Conservation (phyloP, 2,797 vertebrate species). For the Netta rufina region DNA sequence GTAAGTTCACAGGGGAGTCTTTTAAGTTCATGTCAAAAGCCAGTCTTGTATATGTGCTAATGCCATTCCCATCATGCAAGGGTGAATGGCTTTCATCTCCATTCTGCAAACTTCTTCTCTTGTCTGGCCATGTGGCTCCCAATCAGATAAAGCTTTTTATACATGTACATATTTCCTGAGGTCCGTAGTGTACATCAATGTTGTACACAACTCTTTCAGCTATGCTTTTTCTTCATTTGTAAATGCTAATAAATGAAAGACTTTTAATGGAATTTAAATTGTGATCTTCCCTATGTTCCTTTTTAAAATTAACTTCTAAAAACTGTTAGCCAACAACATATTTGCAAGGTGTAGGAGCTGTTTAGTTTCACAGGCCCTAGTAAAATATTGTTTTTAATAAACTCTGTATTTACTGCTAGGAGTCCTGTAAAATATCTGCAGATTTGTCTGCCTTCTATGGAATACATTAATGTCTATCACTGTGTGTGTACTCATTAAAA, state of each 20-base stretch:
- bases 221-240: background rate
- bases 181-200: background rate
- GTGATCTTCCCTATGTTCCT: background rate
- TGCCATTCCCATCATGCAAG: background rate
- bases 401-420: slow-evolving; percentile 26
- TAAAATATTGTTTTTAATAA: slow-evolving; percentile 82
- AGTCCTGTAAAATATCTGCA: slow-evolving; percentile 58
- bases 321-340: slow-evolving; percentile 33
- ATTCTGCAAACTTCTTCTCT: background rate
- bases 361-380: slow-evolving; percentile 49
- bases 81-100: background rate
- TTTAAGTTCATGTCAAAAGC: background rate
- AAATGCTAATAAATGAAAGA: background rate
- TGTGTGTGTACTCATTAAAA: slow-evolving; percentile 74
- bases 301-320: slow-evolving; percentile 30
- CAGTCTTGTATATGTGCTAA: background rate
- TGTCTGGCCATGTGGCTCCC: background rate
- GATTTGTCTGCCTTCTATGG: slow-evolving; percentile 33
- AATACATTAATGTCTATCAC: slow-evolving; percentile 69
- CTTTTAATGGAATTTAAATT: background rate
- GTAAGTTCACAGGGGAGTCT: background rate
- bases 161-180: background rate
- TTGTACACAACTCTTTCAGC: background rate
- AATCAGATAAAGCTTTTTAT: background rate
- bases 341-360: background rate